These are phyloP conservation scores for Proctacanthus coquilletti DNA, from an alignment of 1,140 invertebrate species.

Conservation along the genomic window DNA sequence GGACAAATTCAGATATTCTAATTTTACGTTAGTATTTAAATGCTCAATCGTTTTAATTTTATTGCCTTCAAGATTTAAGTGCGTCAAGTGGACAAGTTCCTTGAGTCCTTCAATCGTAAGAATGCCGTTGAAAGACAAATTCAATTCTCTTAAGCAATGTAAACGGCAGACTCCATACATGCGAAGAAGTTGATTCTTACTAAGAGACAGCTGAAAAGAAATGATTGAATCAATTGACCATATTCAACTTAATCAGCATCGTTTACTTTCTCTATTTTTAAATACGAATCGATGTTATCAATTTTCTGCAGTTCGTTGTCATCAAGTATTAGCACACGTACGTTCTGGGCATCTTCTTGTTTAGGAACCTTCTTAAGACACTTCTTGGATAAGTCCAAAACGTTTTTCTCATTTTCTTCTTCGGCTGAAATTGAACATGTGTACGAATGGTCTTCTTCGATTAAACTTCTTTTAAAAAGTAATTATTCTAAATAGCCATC, in stretches of 20 bases:
- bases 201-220: constrained; percentile 59
- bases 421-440: constrained; percentile 14
- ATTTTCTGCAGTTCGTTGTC: constrained; percentile 75
- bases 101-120: constrained; percentile 77
- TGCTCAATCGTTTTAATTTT: constrained; percentile 70
- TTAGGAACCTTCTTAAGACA: constrained; percentile 58
- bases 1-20: constrained; percentile 71
- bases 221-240: background rate
- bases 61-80: constrained; percentile 43
- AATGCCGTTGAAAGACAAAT: constrained; percentile 76
- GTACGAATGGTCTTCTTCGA: too few relatives aligned
- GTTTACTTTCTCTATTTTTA: constrained; percentile 61
- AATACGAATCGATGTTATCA: constrained; percentile 71
- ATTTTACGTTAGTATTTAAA: constrained; percentile 58
- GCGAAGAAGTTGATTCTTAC: constrained; percentile 65
- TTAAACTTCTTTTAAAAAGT: too few relatives aligned
- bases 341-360: constrained; percentile 43
- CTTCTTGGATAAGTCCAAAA: constrained; percentile 48
- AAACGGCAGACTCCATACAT: constrained; percentile 75
- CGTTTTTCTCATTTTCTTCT: constrained; percentile 12
- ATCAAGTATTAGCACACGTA: constrained; percentile 62
- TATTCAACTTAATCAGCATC: constrained; percentile 2
- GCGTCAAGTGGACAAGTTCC: constrained; percentile 62
- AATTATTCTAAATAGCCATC: too few relatives aligned
- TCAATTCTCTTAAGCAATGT: constrained; percentile 60